Evolutionary conservation across 2,888 invertebrate species (phyloP).

Genomic region (Apoda limacodes): DNA sequence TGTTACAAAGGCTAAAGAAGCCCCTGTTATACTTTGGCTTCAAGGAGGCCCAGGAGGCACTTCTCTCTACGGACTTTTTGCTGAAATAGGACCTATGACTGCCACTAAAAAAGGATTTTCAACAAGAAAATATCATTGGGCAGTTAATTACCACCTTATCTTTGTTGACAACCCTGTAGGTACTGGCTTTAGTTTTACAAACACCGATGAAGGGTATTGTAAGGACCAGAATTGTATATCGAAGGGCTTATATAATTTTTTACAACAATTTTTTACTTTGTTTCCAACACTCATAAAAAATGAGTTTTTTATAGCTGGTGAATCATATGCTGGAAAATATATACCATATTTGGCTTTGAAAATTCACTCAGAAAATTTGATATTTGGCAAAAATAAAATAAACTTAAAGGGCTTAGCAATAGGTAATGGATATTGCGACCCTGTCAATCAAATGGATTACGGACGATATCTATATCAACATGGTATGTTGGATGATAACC

Average conservation of each 20-base stretch:
- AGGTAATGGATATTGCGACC: slow-evolving; percentile 65
- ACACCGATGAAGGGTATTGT: slow-evolving; percentile 62
- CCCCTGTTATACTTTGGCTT: slow-evolving; percentile 67
- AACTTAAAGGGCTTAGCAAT: slow-evolving; percentile 67
- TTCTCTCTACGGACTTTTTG: slow-evolving; percentile 66
- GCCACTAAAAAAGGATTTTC: slow-evolving; percentile 44
- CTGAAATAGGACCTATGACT: slow-evolving; percentile 71
- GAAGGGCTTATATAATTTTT: slow-evolving; percentile 55
- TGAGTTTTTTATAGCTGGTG: slow-evolving; percentile 72
- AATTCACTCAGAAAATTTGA: slow-evolving; percentile 57
- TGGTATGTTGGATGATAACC: slow-evolving; percentile 68
- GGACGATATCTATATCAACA: slow-evolving; percentile 61
- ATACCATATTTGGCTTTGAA: slow-evolving; percentile 59
- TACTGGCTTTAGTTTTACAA: slow-evolving; percentile 74
- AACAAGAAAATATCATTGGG: slow-evolving; percentile 67
- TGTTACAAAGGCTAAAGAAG: slow-evolving; percentile 37
- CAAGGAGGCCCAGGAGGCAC: slow-evolving; percentile 71
- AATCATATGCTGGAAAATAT: slow-evolving; percentile 72
- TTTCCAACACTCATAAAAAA: slow-evolving; percentile 64
- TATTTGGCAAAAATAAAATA: slow-evolving; percentile 32
- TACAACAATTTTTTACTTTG: slow-evolving; percentile 71
- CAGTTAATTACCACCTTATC: slow-evolving; percentile 65
- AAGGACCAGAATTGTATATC: slow-evolving; percentile 66
- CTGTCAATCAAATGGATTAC: slow-evolving; percentile 59
- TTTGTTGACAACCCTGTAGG: slow-evolving; percentile 77